Base-by-base conservation (phyloP, 2,888 invertebrate species). In the Cataglyphis rosenhaueri region DNA sequence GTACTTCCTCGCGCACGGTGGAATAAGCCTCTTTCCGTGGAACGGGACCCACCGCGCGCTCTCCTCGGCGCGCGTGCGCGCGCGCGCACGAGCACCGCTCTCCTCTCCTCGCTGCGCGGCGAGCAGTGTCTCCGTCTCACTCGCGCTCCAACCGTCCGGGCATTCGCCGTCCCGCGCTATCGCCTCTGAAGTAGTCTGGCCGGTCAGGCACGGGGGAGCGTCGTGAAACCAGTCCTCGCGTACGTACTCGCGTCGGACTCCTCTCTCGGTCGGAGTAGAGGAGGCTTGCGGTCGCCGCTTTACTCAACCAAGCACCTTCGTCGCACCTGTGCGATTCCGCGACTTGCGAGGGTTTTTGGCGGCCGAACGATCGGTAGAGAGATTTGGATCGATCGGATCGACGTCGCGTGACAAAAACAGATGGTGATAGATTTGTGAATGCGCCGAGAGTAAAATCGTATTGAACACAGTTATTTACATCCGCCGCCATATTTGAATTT, bases 1-100 rank as follows among this genome's bases (percentile, higher is more conserved):
- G 91, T 92, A 92, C 92, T 92, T 92, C 85, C 90, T 89, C 85
- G 91, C 89, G 86, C 89, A 86, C 86, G 74, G 57, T 86, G 91
- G 86, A 87, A 86, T 82, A 85, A 87, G 88, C 88, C 90, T 89
- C 89, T 90, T 90, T 89, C 90, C 91, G 91, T 91, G 85, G 90
- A 90, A 90, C 90, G 90, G 90, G 89, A 91, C 90, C 90, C 88
- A 86, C 88, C 70, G 66, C 68, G 64, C 83, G 38, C 84, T 74
- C 81, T 84, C 82, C 81, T 61, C 81, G 75, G 78, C 78, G 79
- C 76, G 68, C 59, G 76, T 35, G 82, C 52, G 64, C 79, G 52
- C 52, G 70, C 52, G 59, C 70, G 59, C 66, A 29, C 78, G 21
- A 8, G 1, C 64, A 5, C 29, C 65, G 32, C 57, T 65, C 35